Percentiles rank a stretch among this genome's conserved stretches.
phyloP scores from a whole-genome alignment of 2,797 vertebrate genomes.

The Trachops cirrhosus region DNA sequence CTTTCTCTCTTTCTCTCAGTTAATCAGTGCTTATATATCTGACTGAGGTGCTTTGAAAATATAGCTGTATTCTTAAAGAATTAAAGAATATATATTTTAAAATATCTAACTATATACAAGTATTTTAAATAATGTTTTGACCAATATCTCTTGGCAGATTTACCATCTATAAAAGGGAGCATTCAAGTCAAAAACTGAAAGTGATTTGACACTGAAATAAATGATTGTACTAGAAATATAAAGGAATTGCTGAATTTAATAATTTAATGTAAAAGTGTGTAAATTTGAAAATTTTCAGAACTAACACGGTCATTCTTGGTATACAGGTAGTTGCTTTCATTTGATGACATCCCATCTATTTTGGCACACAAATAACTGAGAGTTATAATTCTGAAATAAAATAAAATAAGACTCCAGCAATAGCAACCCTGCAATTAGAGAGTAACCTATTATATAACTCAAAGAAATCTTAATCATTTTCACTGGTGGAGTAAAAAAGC shows the following conservation, averaged over 20 bases:
- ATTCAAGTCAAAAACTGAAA: constrained; percentile 55
- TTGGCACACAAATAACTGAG: not conserved
- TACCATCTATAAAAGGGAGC: constrained; percentile 63
- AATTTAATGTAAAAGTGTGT: not conserved
- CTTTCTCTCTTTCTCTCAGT: not conserved
- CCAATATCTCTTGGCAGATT: not conserved
- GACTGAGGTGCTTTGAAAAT: not conserved
- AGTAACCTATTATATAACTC: not conserved
- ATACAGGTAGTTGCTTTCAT: not conserved
- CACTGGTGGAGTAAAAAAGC: not conserved
- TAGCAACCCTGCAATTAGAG: not conserved
- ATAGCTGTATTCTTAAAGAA: not conserved
- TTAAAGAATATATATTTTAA: not conserved
- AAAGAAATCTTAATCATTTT: not conserved
- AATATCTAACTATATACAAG: not conserved
- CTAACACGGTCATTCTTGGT: not conserved
- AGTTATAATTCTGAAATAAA: not conserved
- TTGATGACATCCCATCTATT: not conserved
- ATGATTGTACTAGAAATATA: not conserved
- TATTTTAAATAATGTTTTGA: not conserved
- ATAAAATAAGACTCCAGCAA: not conserved
- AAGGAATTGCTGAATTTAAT: not conserved
- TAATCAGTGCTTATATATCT: not conserved
- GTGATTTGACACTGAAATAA: not conserved
- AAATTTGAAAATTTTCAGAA: not conserved